A percentile compares a stretch with the other conserved stretches of the same genome.
Evolutionary conservation across 2,888 invertebrate genomes (phyloP).

Genomic region (Drosophila eohydei): DNA sequence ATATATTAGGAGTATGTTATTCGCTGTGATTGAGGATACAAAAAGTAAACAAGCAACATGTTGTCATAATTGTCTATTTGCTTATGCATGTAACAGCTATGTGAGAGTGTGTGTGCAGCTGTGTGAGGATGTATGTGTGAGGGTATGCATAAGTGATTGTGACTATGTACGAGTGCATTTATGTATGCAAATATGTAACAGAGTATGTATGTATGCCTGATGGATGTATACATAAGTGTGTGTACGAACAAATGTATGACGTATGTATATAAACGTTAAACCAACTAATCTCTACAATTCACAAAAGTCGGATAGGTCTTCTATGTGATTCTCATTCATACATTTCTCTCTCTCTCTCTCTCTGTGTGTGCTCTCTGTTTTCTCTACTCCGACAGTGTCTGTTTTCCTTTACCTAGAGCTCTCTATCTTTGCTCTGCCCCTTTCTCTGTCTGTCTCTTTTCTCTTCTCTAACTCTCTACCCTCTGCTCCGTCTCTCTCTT

Average conservation of each 20-base stretch:
- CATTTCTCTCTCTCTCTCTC: not conserved
- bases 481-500: not conserved
- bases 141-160: too few species aligned
- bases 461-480: not conserved
- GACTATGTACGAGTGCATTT: not conserved
- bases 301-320: not conserved
- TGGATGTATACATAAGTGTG: not conserved
- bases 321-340: not conserved
- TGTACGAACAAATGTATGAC: not conserved
- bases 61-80: conserved; percentile 1
- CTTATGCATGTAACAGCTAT: not conserved
- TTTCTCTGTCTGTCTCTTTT: not conserved
- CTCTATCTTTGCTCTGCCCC: too few species aligned
- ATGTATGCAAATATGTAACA: not conserved
- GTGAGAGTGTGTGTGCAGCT: not conserved
- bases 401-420: too few species aligned
- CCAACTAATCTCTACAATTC: too few species aligned
- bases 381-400: too few species aligned
- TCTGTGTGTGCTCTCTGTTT: too few species aligned
- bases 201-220: not conserved
- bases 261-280: not conserved
- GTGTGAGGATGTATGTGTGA: not conserved
- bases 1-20: conserved; percentile 20
- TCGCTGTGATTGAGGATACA: conserved; percentile 6
- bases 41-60: conserved; percentile 7